Conservation (phyloP, 2,113 vertebrate genomes). For the Promerops cafer region DNA sequence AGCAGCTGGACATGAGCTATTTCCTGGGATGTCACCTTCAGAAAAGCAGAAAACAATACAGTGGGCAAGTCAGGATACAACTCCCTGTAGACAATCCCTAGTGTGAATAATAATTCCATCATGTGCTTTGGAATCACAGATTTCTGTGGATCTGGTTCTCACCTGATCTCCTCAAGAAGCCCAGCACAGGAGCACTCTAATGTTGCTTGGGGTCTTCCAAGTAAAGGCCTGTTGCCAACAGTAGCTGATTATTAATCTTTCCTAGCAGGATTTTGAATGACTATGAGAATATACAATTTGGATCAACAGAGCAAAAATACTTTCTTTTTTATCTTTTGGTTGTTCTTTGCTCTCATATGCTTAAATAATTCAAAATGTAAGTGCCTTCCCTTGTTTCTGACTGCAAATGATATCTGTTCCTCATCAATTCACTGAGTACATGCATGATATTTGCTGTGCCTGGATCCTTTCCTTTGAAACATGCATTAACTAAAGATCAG, state of each 20-base stretch:
- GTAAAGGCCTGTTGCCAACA: background rate
- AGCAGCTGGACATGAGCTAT: background rate
- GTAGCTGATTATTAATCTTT: background rate
- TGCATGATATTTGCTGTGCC: background rate
- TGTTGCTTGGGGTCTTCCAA: background rate
- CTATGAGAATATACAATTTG: background rate
- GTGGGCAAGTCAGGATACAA: background rate
- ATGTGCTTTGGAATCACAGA: background rate
- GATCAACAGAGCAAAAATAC: background rate
- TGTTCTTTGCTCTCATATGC: background rate
- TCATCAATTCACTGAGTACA: background rate
- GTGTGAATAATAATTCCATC: background rate
- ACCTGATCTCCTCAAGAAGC: background rate
- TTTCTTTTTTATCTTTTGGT: background rate
- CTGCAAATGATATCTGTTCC: conserved; percentile 23
- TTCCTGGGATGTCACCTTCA: background rate
- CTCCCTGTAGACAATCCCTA: background rate
- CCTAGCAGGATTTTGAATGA: background rate
- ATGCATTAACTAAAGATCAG: background rate
- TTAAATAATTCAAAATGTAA: conserved; percentile 26
- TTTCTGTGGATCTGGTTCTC: background rate
- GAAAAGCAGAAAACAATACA: background rate
- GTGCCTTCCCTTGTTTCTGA: background rate
- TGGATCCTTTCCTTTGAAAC: background rate
- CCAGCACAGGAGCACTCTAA: background rate